Conservation (phyloP, 2,113 vertebrate species). For the Tachysurus vachellii region DNA sequence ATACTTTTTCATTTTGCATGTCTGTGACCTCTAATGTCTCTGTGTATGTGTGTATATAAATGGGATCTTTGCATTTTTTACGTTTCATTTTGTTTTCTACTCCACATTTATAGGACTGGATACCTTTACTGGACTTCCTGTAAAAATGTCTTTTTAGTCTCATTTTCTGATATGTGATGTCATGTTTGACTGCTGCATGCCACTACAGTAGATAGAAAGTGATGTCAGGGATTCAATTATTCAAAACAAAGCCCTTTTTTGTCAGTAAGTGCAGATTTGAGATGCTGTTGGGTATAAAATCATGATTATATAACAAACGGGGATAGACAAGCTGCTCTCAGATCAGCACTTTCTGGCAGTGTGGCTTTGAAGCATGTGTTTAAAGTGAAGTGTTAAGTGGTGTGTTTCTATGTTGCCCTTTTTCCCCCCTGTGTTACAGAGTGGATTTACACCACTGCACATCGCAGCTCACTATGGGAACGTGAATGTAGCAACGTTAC, state of each 20-base stretch:
- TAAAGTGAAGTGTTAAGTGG: slow-evolving; percentile 14
- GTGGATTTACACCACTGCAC: slow-evolving; percentile 95
- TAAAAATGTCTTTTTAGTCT: neutral
- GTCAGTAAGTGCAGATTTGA: slow-evolving; percentile 37
- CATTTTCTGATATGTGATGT: slow-evolving; percentile 58
- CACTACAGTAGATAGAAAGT: slow-evolving; percentile 43
- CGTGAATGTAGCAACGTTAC: slow-evolving; percentile 91
- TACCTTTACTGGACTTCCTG: slow-evolving; percentile 1
- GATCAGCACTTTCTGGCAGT: slow-evolving; percentile 43
- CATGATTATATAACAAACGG: neutral
- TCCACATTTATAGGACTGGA: neutral
- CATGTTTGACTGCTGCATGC: slow-evolving; percentile 71
- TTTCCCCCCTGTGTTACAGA: slow-evolving; percentile 73
- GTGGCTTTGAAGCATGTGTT: slow-evolving; percentile 30
- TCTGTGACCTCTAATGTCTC: slow-evolving; percentile 40
- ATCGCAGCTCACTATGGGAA: slow-evolving; percentile 98
- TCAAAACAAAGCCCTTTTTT: neutral
- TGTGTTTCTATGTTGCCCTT: slow-evolving; percentile 50
- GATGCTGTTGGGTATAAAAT: neutral
- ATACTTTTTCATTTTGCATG: slow-evolving; percentile 51
- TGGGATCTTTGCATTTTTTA: neutral
- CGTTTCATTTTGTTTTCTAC: neutral
- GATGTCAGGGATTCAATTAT: neutral
- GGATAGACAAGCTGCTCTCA: slow-evolving; percentile 2
- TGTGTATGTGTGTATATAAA: slow-evolving; percentile 47